Conservation (phyloP, 2,888 invertebrate species). For the Anorthoa munda region DNA sequence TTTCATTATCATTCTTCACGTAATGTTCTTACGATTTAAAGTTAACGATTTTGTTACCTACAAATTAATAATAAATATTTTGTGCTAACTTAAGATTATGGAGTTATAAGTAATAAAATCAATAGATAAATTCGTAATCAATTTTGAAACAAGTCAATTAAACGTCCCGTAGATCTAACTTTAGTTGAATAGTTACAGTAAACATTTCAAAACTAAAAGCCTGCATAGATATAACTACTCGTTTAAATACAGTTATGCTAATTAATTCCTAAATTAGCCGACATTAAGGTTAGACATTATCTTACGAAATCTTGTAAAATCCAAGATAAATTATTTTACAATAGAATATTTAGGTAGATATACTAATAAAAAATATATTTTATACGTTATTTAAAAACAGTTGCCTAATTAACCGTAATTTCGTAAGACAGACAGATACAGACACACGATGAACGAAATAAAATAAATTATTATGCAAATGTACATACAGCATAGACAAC, state of each 20-base stretch:
- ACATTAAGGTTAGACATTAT: slow-evolving; percentile 19
- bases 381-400: slow-evolving; percentile 1
- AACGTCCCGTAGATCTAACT: neutral
- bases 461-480: slow-evolving; percentile 2
- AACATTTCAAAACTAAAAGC: slow-evolving; percentile 1
- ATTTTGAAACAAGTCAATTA: neutral
- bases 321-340: slow-evolving; percentile 34
- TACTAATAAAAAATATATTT: neutral
- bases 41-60: neutral
- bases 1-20: neutral
- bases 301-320: slow-evolving; percentile 7
- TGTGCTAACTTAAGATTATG: neutral
- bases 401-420: slow-evolving; percentile 27
- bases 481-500: neutral
- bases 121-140: neutral
- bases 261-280: slow-evolving; percentile 29
- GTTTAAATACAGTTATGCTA: slow-evolving; percentile 29
- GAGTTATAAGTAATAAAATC: too few relatives aligned
- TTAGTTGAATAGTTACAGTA: neutral
- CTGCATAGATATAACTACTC: slow-evolving; percentile 1
- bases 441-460: neutral
- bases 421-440: neutral
- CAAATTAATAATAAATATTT: neutral
- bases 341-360: neutral
- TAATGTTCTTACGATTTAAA: neutral